Percentiles rank a stretch among this genome's conserved stretches.
Conservation (phyloP, 2,888 invertebrate genomes). For the Choristoneura rosaceana region DNA sequence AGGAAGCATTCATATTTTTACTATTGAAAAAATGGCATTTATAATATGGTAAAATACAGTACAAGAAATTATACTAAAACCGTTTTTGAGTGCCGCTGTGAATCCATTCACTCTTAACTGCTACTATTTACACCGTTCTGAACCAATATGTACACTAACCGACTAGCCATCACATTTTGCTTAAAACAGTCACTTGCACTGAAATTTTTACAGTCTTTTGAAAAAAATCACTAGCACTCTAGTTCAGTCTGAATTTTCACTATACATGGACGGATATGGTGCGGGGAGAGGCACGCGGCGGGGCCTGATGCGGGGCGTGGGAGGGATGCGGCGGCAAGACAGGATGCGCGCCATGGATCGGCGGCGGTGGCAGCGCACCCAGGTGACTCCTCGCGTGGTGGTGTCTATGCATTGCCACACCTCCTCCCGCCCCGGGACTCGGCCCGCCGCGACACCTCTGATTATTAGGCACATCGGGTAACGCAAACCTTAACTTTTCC, state of each 20-base stretch:
- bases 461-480: constrained; percentile 92
- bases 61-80: constrained; percentile 17
- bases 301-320: constrained; percentile 77
- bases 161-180: constrained; percentile 79
- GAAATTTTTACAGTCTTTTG: constrained; percentile 42
- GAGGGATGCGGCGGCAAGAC: constrained; percentile 82
- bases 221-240: constrained; percentile 58
- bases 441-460: constrained; percentile 80
- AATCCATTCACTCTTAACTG: constrained; percentile 24
- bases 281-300: constrained; percentile 86
- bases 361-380: constrained; percentile 83
- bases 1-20: constrained; percentile 31
- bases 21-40: constrained; percentile 49
- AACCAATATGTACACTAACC: constrained; percentile 61
- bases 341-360: constrained; percentile 78
- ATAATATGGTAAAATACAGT: constrained; percentile 44
- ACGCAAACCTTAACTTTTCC: constrained; percentile 91
- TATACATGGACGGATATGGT: constrained; percentile 93
- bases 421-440: constrained; percentile 68
- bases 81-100: constrained; percentile 48
- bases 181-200: constrained; percentile 57
- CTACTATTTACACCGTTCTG: constrained; percentile 38
- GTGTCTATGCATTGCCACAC: constrained; percentile 84
- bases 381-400: constrained; percentile 85
- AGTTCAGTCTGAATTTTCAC: constrained; percentile 58